Conservation (phyloP, 2,888 invertebrate species). For the Drosophila falleni region DNA sequence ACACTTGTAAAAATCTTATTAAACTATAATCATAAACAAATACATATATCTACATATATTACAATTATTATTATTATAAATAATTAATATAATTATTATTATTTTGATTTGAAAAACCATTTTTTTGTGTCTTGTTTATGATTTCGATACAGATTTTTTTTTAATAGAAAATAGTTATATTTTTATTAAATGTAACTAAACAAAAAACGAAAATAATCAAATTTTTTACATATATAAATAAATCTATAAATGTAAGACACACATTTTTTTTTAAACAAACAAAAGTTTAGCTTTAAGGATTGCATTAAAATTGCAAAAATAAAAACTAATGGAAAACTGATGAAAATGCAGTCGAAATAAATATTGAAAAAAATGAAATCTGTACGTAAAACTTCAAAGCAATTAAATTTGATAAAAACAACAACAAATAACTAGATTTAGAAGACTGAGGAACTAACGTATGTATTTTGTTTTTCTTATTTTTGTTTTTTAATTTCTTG, state of each 20-base stretch:
- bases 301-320: slow-evolving; percentile 27
- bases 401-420: slow-evolving; percentile 62
- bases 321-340: slow-evolving; percentile 19
- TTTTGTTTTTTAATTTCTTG: slow-evolving; percentile 27
- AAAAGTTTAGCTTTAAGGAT: slow-evolving; percentile 55
- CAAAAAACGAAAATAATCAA: slow-evolving; percentile 69
- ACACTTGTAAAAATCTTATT: slow-evolving; percentile 64
- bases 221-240: slow-evolving; percentile 79
- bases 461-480: slow-evolving; percentile 51
- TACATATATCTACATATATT: slow-evolving; percentile 23
- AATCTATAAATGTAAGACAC: slow-evolving; percentile 67
- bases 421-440: slow-evolving; percentile 74
- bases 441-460: slow-evolving; percentile 74
- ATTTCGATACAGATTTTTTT: slow-evolving; percentile 63
- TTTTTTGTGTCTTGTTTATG: slow-evolving; percentile 39
- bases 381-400: slow-evolving; percentile 78
- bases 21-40: slow-evolving; percentile 24
- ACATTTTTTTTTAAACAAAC: slow-evolving; percentile 69
- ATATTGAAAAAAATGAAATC: slow-evolving; percentile 50
- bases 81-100: slow-evolving; percentile 36
- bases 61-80: slow-evolving; percentile 39
- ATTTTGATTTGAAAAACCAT: slow-evolving; percentile 16
- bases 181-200: slow-evolving; percentile 74
- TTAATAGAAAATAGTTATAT: slow-evolving; percentile 70
- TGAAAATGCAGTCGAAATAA: slow-evolving; percentile 21